Evolutionary conservation across 2,888 invertebrate species (phyloP).

Genomic region (Microchrysa polita): DNA sequence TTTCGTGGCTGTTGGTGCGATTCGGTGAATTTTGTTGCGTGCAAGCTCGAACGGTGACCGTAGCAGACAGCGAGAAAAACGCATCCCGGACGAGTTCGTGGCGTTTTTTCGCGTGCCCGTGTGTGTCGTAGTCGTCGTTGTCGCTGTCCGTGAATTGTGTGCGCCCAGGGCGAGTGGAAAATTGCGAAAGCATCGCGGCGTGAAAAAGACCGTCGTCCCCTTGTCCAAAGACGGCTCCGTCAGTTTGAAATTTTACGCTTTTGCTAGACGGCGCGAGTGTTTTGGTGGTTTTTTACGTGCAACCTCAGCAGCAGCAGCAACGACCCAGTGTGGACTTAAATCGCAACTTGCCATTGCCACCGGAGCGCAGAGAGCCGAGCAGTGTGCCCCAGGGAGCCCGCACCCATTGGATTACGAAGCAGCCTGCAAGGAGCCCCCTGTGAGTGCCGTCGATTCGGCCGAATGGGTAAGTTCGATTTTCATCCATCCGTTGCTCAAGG

Average conservation of each 20-base stretch:
- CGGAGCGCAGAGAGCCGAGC: conserved; percentile 10
- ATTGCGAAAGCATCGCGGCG: too few relatives aligned
- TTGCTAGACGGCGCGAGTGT: neutral
- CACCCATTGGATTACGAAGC: conserved; percentile 5
- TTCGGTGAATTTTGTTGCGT: neutral
- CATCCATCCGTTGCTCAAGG: neutral
- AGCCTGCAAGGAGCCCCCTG: neutral
- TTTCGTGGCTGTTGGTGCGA: neutral
- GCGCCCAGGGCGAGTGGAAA: neutral
- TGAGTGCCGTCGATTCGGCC: neutral
- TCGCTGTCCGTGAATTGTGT: too few relatives aligned
- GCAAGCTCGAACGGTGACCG: neutral
- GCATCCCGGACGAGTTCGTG: neutral
- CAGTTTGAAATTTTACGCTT: too few relatives aligned
- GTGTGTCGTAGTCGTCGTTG: too few relatives aligned
- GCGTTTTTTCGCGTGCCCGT: neutral
- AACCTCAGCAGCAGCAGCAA: conserved; percentile 1
- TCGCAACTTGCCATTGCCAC: neutral
- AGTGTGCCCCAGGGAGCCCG: conserved; percentile 16
- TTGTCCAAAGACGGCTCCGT: conserved; percentile 13
- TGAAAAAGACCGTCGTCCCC: too few relatives aligned
- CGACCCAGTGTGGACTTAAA: neutral
- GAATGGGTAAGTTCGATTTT: conserved; percentile 27
- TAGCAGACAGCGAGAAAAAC: neutral
- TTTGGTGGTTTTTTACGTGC: conserved; percentile 19